Conservation (phyloP, 2,888 invertebrate species). For the Drosophila bunnanda region DNA sequence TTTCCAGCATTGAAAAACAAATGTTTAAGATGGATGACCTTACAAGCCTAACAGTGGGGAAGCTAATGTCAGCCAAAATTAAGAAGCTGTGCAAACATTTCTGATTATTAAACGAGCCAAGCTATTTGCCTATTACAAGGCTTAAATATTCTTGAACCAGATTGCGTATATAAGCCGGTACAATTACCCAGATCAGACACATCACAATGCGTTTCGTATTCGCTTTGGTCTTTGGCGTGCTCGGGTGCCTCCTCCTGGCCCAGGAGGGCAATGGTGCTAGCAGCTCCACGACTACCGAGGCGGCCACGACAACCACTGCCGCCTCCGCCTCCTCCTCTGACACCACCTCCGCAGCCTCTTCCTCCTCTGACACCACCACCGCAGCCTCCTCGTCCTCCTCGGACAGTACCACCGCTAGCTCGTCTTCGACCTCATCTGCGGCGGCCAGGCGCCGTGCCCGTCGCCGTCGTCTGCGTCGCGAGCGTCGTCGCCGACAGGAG, state of each 20-base stretch:
- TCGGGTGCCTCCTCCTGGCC: constrained; percentile 23
- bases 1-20: too few species aligned
- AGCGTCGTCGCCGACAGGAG: constrained; percentile 34
- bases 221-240: constrained; percentile 17
- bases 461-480: constrained; percentile 28
- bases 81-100: constrained; percentile 30
- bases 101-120: neutral
- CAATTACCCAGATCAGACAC: neutral
- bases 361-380: neutral
- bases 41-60: neutral
- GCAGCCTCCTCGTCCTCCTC: neutral
- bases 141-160: neutral
- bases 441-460: constrained; percentile 29
- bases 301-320: neutral
- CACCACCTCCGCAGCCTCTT: constrained; percentile 5
- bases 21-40: neutral
- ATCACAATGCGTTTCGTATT: constrained; percentile 26
- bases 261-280: constrained; percentile 6
- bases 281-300: neutral
- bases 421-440: constrained; percentile 13
- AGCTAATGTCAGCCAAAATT: neutral
- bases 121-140: constrained; percentile 7
- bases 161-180: constrained; percentile 21
- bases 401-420: constrained; percentile 7
- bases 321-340: neutral